Percentiles rank a stretch among this genome's conserved stretches.
Evolutionary conservation across 2,888 invertebrate genomes (phyloP).

Genomic region (Desoria tigrina): DNA sequence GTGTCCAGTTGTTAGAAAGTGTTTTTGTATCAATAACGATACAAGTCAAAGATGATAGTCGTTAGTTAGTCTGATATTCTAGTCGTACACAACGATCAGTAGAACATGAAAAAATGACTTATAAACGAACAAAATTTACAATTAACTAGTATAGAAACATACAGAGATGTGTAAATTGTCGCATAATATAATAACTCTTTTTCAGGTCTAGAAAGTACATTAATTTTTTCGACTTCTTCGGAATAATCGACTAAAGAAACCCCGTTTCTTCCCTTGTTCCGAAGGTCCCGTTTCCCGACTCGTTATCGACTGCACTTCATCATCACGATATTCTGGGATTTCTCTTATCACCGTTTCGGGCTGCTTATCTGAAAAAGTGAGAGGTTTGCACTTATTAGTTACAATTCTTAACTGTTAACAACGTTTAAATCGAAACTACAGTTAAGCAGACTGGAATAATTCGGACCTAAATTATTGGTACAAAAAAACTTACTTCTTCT

Average conservation of each 20-base stretch:
- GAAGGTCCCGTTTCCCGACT: slow-evolving; percentile 47
- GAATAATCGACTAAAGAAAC: slow-evolving; percentile 49
- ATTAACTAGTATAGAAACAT: no score
- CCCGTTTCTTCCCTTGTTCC: slow-evolving; percentile 40
- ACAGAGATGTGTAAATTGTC: no score
- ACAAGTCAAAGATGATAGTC: no score
- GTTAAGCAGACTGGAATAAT: background rate
- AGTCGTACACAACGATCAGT: no score
- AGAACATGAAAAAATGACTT: no score
- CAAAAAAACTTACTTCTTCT: slow-evolving; percentile 41
- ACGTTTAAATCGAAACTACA: no score
- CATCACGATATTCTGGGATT: slow-evolving; percentile 40
- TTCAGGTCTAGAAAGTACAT: no score
- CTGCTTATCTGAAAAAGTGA: slow-evolving; percentile 34
- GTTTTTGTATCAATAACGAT: no score
- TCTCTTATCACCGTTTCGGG: slow-evolving; percentile 39
- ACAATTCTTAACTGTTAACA: background rate
- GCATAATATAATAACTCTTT: no score
- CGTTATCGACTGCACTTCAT: slow-evolving; percentile 46
- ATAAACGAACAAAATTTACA: no score
- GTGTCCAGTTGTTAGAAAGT: no score
- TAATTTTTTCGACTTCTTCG: slow-evolving; percentile 45
- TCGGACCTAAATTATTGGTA: background rate
- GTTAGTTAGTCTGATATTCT: no score
- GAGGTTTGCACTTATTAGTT: background rate